These are phyloP conservation scores for Rotaria magnacalcarata DNA, from an alignment of 2,888 invertebrate genomes.

Conservation along the genomic window DNA sequence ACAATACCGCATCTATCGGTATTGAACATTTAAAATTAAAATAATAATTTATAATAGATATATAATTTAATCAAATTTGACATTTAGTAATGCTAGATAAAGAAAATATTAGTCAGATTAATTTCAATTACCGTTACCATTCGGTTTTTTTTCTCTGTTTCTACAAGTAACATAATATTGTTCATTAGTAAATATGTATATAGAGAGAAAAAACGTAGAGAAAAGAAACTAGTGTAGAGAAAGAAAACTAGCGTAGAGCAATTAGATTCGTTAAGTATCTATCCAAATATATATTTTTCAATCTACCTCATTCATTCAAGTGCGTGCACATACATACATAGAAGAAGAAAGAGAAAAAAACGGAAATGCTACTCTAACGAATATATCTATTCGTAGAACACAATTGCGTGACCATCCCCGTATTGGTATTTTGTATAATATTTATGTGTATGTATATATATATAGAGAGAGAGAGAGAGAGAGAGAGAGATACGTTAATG, in stretches of 20 bases:
- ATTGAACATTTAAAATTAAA: not conserved
- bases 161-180: not conserved
- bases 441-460: not conserved
- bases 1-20: not conserved
- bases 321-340: not conserved
- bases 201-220: not conserved
- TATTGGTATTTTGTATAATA: not conserved
- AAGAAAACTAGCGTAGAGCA: not conserved
- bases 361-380: not conserved
- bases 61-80: too few relatives aligned
- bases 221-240: too few relatives aligned
- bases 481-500: not conserved
- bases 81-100: not conserved
- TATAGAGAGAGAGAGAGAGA: too few relatives aligned
- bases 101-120: not conserved
- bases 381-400: not conserved
- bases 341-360: not conserved
- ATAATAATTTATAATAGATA: too few relatives aligned
- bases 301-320: not conserved
- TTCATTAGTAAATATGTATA: not conserved
- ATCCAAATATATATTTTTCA: not conserved
- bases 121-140: too few relatives aligned
- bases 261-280: not conserved
- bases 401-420: not conserved
- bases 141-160: too few relatives aligned